phyloP scores from a whole-genome alignment of 2,113 vertebrate genomes.

The Dasypus novemcinctus region DNA sequence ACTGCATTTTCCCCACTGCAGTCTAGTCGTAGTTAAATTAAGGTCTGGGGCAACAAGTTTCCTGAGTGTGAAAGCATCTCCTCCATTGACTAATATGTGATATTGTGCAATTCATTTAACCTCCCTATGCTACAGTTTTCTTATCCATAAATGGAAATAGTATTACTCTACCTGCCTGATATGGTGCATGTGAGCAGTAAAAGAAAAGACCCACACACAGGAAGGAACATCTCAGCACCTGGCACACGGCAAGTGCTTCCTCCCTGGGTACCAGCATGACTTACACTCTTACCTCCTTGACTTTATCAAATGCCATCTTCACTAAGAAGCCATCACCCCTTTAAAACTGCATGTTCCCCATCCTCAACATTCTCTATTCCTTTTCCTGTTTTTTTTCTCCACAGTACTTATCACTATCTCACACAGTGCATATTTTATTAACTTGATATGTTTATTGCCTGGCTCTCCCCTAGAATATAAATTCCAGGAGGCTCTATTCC shows the following conservation, averaged over 20 bases:
- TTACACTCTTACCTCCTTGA: background rate
- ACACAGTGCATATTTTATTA: background rate
- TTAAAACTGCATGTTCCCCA: background rate
- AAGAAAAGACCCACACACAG: background rate
- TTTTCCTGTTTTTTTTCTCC: background rate
- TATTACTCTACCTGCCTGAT: no score
- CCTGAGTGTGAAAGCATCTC: background rate
- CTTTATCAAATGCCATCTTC: background rate
- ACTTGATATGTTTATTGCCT: background rate
- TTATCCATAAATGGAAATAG: background rate
- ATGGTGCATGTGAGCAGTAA: rapidly evolving
- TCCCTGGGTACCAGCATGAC: no score
- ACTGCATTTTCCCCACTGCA: background rate
- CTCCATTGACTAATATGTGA: background rate
- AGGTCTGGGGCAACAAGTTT: background rate
- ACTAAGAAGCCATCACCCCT: background rate
- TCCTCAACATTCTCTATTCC: background rate
- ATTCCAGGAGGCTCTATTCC: background rate
- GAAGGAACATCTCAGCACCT: background rate
- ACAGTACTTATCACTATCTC: background rate
- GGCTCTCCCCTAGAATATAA: background rate
- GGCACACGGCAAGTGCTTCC: background rate
- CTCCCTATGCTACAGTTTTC: background rate
- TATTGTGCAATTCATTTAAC: background rate
- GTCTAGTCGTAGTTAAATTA: no score